These are phyloP conservation scores for Sebastes itinus DNA, from an alignment of 2,797 vertebrate genomes.

Conservation along the genomic window DNA sequence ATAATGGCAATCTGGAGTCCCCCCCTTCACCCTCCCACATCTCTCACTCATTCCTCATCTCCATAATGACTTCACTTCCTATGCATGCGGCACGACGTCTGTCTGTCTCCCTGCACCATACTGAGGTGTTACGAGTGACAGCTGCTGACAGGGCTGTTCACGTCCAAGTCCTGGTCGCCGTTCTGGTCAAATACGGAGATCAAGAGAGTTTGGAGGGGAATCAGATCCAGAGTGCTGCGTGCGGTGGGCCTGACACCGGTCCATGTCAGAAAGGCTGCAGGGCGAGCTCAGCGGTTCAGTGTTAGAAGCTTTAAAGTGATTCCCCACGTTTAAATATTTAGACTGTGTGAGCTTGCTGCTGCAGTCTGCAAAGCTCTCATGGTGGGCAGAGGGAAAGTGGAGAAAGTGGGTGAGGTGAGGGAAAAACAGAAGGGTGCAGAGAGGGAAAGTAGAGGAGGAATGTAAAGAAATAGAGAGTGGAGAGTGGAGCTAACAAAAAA, in stretches of 20 bases:
- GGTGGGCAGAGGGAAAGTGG: slow-evolving; percentile 5
- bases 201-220: background rate
- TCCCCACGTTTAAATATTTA: slow-evolving; percentile 68
- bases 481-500: slow-evolving; percentile 47
- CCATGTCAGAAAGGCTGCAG: slow-evolving; percentile 36
- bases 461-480: slow-evolving; percentile 4
- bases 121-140: slow-evolving; percentile 56
- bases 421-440: slow-evolving; percentile 6
- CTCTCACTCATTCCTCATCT: slow-evolving; percentile 44
- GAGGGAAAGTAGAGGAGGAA: slow-evolving; percentile 5
- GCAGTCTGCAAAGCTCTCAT: slow-evolving; percentile 39
- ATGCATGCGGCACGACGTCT: slow-evolving; percentile 35
- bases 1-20: slow-evolving; percentile 34
- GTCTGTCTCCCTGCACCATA: slow-evolving; percentile 30
- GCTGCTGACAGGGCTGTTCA: slow-evolving; percentile 64
- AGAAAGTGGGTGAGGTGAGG: background rate
- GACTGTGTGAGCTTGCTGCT: slow-evolving; percentile 37
- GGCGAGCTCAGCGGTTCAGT: slow-evolving; percentile 32
- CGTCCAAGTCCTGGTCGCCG: slow-evolving; percentile 22
- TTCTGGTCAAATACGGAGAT: slow-evolving; percentile 50
- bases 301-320: slow-evolving; percentile 53
- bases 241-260: slow-evolving; percentile 9
- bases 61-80: slow-evolving; percentile 61
- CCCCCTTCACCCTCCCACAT: background rate
- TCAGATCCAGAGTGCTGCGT: slow-evolving; percentile 39